Base-by-base conservation (phyloP, 2,113 vertebrate genomes). In the Baryphthengus martii region DNA sequence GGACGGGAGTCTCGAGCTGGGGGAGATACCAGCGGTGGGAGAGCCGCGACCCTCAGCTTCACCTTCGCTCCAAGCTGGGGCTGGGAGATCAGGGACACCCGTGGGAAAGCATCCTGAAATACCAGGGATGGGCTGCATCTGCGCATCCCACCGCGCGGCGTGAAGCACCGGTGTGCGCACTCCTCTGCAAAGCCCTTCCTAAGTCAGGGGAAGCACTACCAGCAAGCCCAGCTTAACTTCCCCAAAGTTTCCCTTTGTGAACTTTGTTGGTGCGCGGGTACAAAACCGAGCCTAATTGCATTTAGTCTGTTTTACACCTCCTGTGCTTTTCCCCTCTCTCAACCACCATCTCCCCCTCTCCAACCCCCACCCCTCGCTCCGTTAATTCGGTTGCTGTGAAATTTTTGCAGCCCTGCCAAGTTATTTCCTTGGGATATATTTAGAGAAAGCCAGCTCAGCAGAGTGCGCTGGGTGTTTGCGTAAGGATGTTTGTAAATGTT, bases 391-490 rank as follows among this genome's bases (percentile, higher is more conserved):
- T 90, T 79, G 82, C 96, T 96, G 96, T 92, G 97, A 97, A 96
- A 96, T 97, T 95, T 95, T 97, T 96, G 96, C 96, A 91, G 85
- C 62, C 63, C 95, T 97, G 97, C 97, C 96, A 97, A 98, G 93
- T 96, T 98, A 92, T 96, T 97, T 98, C 97, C 97, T 97, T 94
- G 94, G 95, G 96, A 97, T 98, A 97, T 97, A 97, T 98, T 98
- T 98, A 98, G 97, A 96, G 95, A 93, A 96, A 95, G 96, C 89
- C 89, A 98, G 97, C 97, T 97, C 97, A 98, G 96, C 71, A 93
- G 97, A 96, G 97, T 89, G 73, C 53, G 37, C 91, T 79, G 74
- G 90, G 85, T 98, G 81, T 98, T 98, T 98, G 97, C 94, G 95
- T 95, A 93, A 97, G 96, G 97, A 94, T 97, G 96, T 98, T 98